Base-by-base conservation (phyloP, 1,140 invertebrate genomes). In the Triops cancriformis region DNA sequence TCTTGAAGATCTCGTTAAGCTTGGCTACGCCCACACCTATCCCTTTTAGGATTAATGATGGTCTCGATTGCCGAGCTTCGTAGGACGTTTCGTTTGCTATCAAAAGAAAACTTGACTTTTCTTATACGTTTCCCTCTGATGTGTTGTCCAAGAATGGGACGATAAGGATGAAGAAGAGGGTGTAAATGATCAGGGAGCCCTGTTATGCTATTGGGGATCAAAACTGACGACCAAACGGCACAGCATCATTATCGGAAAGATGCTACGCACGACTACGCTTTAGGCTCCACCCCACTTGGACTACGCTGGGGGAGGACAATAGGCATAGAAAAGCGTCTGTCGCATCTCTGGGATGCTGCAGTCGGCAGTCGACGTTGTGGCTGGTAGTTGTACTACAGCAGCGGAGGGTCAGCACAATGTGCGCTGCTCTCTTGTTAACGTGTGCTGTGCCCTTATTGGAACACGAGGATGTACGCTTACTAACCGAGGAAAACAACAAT, bases 281-380 rank as follows among this genome's bases (percentile, higher is more conserved):
- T 64, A 64, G 23, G 51, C 51, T 64, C 51, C 51, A 6, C 51
- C 51, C 51, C 51, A 37, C 51, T 10, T 23, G 14, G 51, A 64
- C 51, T 64, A 18, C 5, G 51, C 18, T 64, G 5, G 3, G 18
- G 31, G 51, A 64, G 51, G 18, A 64, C 51, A 64, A 64, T 64
- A 64, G 51, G 51, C 51, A 64, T 64, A 64, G 51, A 64, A 64
- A 64, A 64, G 51, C 51, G 51, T 64, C 51, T 64, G 51, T 64
- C 51, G 51, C 51, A 64, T 64, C 51, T 23, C 51, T 64, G 14
- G 51, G 51, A 64, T 64, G 51, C 51, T 64, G 51, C 51, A 64
- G 51, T 64, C 51, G 51, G 23, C 51, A 64, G 14, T 64, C 51
- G 23, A 23, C 31, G 7, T 37, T 7, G 31, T 37, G 31, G 31